A percentile compares a stretch with the other conserved stretches of the same genome.
These are phyloP conservation scores for Melanotaenia boesemani DNA, from an alignment of 2,797 vertebrate genomes.

Conservation along the genomic window DNA sequence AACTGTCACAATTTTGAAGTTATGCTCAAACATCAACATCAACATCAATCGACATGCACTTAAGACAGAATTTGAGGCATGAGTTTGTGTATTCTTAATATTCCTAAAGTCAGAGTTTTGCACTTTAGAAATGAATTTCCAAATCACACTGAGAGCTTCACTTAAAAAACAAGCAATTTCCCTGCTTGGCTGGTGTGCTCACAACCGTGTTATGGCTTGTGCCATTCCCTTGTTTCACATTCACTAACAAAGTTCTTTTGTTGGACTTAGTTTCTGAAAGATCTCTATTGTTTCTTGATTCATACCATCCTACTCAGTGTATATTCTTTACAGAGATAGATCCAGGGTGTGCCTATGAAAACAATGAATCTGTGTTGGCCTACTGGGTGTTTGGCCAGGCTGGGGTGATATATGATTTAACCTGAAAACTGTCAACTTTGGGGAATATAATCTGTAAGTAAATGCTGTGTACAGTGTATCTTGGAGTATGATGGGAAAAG, in stretches of 20 bases:
- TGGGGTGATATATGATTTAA: background rate
- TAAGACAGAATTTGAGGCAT: background rate
- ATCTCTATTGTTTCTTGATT: conserved; percentile 48
- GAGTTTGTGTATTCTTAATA: background rate
- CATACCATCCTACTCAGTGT: conserved; percentile 14
- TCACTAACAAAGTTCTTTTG: conserved; percentile 46
- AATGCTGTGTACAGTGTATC: background rate
- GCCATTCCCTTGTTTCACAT: conserved; percentile 7
- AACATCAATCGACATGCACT: background rate
- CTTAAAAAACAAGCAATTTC: conserved; percentile 35
- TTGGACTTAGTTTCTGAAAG: conserved; percentile 44
- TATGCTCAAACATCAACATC: background rate
- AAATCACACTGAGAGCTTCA: background rate
- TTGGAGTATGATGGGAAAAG: background rate
- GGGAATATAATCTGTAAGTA: background rate
- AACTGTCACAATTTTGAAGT: background rate
- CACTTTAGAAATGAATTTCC: background rate
- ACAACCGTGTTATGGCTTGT: conserved; percentile 12
- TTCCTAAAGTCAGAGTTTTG: background rate
- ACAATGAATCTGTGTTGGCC: background rate
- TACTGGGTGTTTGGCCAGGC: conserved; percentile 3
- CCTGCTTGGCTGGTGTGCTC: conserved; percentile 1
- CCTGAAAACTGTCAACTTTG: background rate
- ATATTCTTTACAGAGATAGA: conserved; percentile 12
- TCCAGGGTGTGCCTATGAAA: background rate